Percentiles rank a stretch among this genome's conserved stretches.
Evolutionary conservation across 2,888 invertebrate genomes (phyloP).

Genomic region (Rhorus exstirpatorius): DNA sequence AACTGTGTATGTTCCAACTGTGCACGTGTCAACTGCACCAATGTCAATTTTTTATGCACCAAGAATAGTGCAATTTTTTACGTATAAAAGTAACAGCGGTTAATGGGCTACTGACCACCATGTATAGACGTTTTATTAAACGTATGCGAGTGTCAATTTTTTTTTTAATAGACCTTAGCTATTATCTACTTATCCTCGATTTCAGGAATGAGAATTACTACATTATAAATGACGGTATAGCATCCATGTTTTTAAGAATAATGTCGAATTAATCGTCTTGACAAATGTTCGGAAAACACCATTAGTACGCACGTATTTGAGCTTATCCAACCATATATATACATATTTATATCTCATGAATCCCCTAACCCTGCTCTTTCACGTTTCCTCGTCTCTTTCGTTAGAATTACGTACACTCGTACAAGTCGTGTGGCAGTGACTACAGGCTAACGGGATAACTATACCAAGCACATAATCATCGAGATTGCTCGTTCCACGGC

Average conservation of each 20-base stretch:
- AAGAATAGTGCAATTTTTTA: too few relatives aligned
- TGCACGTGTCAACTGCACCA: too few relatives aligned
- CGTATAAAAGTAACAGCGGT: too few relatives aligned
- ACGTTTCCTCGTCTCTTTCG: conserved; percentile 18
- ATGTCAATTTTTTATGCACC: too few relatives aligned
- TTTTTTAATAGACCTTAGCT: not conserved
- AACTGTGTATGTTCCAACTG: too few relatives aligned
- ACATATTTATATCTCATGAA: conserved; percentile 54
- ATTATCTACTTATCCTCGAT: not conserved
- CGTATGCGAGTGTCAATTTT: too few relatives aligned
- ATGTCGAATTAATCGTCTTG: conserved; percentile 69
- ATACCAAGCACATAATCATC: conserved; percentile 39
- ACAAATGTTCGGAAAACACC: conserved; percentile 63
- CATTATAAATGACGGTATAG: conserved; percentile 1
- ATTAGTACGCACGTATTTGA: conserved; percentile 63
- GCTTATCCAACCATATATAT: conserved; percentile 48
- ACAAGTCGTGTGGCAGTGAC: conserved; percentile 7
- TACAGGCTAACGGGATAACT: conserved; percentile 1
- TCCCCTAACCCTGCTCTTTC: not conserved
- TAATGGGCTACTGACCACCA: too few relatives aligned
- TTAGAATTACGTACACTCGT: conserved; percentile 40
- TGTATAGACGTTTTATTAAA: too few relatives aligned
- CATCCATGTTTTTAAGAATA: conserved; percentile 52
- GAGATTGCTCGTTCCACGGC: conserved; percentile 36
- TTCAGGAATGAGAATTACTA: not conserved